Evolutionary conservation across 2,113 vertebrate species (phyloP).

Genomic region (Clarias magur): DNA sequence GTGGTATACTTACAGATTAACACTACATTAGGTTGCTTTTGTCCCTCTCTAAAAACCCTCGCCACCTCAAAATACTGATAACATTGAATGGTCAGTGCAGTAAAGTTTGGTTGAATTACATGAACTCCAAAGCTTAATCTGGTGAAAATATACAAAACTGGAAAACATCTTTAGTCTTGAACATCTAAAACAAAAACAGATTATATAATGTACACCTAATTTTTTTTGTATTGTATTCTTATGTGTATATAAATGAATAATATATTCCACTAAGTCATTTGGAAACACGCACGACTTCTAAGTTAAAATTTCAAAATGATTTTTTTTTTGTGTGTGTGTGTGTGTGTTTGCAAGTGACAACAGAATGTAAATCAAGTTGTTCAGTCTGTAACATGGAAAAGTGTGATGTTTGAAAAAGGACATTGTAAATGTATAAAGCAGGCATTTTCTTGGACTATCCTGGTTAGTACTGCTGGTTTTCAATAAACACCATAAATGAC

Average conservation of each 20-base stretch:
- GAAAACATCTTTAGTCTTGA: slow-evolving; percentile 27
- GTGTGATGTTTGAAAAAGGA: slow-evolving; percentile 66
- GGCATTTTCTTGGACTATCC: slow-evolving; percentile 61
- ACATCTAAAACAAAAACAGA: slow-evolving; percentile 13
- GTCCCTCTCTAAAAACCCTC: not conserved
- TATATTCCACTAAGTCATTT: slow-evolving; percentile 42
- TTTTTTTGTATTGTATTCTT: slow-evolving; percentile 30
- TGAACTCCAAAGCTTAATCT: not conserved
- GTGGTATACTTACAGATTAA: slow-evolving; percentile 63
- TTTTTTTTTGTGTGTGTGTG: not conserved
- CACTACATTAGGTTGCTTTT: slow-evolving; percentile 80
- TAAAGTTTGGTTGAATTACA: not conserved
- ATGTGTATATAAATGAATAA: slow-evolving; percentile 38
- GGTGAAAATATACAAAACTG: slow-evolving; percentile 25
- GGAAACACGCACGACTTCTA: slow-evolving; percentile 21
- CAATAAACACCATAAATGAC: slow-evolving; percentile 72
- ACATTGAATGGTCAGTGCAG: not conserved
- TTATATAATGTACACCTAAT: slow-evolving; percentile 18
- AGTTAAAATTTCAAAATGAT: slow-evolving; percentile 34
- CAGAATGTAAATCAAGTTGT: slow-evolving; percentile 58
- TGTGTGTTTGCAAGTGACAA: slow-evolving; percentile 22
- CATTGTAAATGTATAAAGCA: slow-evolving; percentile 60
- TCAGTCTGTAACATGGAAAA: slow-evolving; percentile 40
- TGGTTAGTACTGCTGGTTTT: slow-evolving; percentile 68
- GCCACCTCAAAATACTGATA: not conserved